Conservation (phyloP, 2,113 vertebrate species). For the Sinocyclocheilus anophthalmus region DNA sequence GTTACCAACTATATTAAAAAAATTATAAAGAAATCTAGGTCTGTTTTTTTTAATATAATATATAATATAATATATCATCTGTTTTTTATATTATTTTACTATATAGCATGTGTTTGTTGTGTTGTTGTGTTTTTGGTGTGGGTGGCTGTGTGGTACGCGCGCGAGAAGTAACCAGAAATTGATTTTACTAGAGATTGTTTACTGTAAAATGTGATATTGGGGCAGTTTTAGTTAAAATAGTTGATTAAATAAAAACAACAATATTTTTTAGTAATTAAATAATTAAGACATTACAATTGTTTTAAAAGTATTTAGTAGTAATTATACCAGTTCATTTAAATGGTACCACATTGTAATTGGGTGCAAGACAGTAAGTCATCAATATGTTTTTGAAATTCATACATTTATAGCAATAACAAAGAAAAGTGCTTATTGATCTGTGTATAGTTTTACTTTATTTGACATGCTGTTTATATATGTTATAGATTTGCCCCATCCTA, state of each 20-base stretch:
- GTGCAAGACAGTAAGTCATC: neutral
- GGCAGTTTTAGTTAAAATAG: too few relatives aligned
- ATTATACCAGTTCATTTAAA: neutral
- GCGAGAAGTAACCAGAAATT: too few relatives aligned
- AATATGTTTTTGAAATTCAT: neutral
- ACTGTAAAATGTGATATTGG: too few relatives aligned
- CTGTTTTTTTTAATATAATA: too few relatives aligned
- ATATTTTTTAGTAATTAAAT: neutral
- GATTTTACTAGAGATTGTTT: too few relatives aligned
- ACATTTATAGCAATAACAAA: neutral
- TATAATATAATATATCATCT: too few relatives aligned
- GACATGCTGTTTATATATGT: conserved; percentile 3
- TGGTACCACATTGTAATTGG: neutral
- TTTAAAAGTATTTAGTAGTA: neutral
- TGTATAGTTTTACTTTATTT: neutral
- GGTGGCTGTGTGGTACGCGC: too few relatives aligned
- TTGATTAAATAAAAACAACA: neutral
- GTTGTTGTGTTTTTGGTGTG: too few relatives aligned
- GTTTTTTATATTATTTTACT: too few relatives aligned
- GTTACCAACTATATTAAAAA: too few relatives aligned
- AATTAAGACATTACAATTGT: neutral
- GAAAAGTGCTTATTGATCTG: conserved; percentile 1
- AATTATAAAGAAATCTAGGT: too few relatives aligned
- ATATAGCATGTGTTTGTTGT: too few relatives aligned
- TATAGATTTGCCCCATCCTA: conserved; percentile 41